phyloP scores from a whole-genome alignment of 2,113 vertebrate species.

The Muntiacus reevesi region DNA sequence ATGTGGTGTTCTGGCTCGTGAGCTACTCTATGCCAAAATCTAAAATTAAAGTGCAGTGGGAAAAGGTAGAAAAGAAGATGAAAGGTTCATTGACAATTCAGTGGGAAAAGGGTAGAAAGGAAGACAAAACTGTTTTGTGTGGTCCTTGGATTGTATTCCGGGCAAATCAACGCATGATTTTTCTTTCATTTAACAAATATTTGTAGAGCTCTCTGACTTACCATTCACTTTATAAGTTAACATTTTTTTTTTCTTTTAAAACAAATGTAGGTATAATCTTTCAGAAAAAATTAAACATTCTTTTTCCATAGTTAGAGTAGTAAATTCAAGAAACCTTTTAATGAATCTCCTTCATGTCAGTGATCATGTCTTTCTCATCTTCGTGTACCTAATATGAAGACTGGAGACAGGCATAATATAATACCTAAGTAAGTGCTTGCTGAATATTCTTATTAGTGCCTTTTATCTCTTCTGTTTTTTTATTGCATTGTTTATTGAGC shows the following conservation, averaged over 20 bases:
- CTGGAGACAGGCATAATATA: background rate
- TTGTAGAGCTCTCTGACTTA: background rate
- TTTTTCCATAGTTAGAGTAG: background rate
- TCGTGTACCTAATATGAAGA: background rate
- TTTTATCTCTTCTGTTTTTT: constrained; percentile 23
- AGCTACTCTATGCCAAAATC: background rate
- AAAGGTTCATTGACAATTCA: background rate
- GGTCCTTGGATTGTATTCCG: background rate
- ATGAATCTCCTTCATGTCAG: background rate
- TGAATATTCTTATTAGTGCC: constrained; percentile 17
- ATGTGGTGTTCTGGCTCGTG: background rate
- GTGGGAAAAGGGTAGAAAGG: background rate
- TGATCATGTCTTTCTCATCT: background rate
- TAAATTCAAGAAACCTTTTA: background rate
- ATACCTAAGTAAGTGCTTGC: background rate
- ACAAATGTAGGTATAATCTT: background rate
- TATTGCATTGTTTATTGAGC: constrained; percentile 40
- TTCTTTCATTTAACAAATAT: constrained; percentile 1
- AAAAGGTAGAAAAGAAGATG: background rate
- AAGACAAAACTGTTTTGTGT: background rate
- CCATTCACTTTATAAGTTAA: background rate
- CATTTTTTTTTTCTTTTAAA: background rate
- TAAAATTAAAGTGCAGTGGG: background rate
- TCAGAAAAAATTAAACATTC: background rate
- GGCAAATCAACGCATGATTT: background rate